Conservation (phyloP, 2,113 vertebrate species). For the Chamaea fasciata region DNA sequence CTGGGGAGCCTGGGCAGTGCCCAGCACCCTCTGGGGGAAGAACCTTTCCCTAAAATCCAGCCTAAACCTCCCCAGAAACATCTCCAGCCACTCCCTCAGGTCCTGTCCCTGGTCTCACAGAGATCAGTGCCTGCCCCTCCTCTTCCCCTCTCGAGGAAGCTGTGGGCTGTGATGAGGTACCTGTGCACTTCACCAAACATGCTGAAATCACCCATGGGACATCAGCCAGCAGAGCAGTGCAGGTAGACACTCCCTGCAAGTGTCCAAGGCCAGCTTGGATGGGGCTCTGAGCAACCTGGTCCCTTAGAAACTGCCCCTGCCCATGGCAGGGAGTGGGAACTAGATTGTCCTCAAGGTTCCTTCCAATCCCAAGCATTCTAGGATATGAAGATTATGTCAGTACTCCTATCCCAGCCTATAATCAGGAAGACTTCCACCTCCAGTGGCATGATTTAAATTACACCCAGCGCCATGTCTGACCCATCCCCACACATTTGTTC, state of each 20-base stretch:
- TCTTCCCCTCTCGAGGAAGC: not conserved
- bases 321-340: not conserved
- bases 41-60: rapidly evolving
- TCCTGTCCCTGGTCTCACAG: not conserved
- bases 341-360: not conserved
- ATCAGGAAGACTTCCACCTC: not conserved
- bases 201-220: rapidly evolving
- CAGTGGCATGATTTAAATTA: not conserved
- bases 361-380: not conserved
- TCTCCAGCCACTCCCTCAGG: not conserved
- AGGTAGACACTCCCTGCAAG: not conserved
- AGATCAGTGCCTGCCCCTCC: not conserved
- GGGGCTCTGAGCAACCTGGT: not conserved
- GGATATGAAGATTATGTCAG: not conserved
- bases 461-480: not conserved
- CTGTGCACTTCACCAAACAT: not conserved
- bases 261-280: not conserved
- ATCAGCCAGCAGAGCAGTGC: not conserved
- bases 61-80: rapidly evolving
- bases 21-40: not conserved
- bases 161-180: not conserved
- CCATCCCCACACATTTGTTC: not conserved
- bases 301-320: not conserved
- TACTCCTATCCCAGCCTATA: not conserved
- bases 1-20: not conserved